Evolutionary conservation across 2,888 invertebrate species (phyloP), one percentile per base, ranked within the genome.

Genomic region (Anaspis maculata): DNA sequence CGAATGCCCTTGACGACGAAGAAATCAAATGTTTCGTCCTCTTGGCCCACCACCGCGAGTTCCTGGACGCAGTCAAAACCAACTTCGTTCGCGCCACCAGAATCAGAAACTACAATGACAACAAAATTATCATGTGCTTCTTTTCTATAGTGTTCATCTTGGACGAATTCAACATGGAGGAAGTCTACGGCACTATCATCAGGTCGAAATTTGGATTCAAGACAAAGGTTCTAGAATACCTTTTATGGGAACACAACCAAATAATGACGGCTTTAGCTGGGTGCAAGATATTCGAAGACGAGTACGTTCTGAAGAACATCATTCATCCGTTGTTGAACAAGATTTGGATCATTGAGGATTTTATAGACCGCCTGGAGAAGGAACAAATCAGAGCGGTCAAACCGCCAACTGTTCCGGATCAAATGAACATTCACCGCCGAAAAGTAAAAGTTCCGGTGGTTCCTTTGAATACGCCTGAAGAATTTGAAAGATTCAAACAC

Each of bases 301-400:
- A 57, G 15, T 75, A 67, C 45, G 64, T 72, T 13, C 60, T 72
- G 3, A 63, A 70, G 22, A 67, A 68, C 41, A 69, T 76, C 27
- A 60, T 73, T 13, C 51, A 56, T 23, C 72, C 74, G 1, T 54
- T 76, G 15, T 59, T 71, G 45, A 52, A 56, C 9, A 63, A 62
- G 39, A 34, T 32, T 9, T 28, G 45, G 12, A 27, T 51, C 6
- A 38, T 63, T 9, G 23, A 44, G 25, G 34, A 34, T 4, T 15
- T 57, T 9, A 37, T 42, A 22, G 32, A 40, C 14, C 26, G 12
- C 24, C 27, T 41, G 10, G 34, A 47, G 5, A 34, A 35, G 7
- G 21, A 36, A 1, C 30, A 36, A 7, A 38, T 41, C 27, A 32
- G 38, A n/a, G 15, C 29, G 11, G 41, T 32, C 9, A 44, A 36